phyloP scores from a whole-genome alignment of 2,888 invertebrate genomes.

The Elaeidobius kamerunicus region DNA sequence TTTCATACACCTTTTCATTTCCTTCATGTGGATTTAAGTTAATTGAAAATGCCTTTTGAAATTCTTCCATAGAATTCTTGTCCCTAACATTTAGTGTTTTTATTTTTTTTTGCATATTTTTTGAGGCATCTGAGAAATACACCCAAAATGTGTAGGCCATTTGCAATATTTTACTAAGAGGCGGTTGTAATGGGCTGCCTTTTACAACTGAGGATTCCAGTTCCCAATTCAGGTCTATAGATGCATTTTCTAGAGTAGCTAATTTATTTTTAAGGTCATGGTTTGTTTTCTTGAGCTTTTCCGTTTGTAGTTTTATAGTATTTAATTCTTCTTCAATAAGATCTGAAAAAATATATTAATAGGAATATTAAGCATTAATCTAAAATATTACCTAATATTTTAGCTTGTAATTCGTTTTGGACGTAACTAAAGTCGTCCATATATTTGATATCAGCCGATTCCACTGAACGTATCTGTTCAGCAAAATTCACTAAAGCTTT shows the following conservation, averaged over 20 bases:
- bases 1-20: slow-evolving; percentile 31
- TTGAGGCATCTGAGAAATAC: slow-evolving; percentile 38
- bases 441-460: slow-evolving; percentile 42
- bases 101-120: slow-evolving; percentile 38
- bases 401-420: slow-evolving; percentile 49
- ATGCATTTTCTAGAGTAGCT: slow-evolving; percentile 38
- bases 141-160: slow-evolving; percentile 40
- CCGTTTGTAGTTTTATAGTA: slow-evolving; percentile 8
- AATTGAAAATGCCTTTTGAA: slow-evolving; percentile 40
- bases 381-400: slow-evolving; percentile 46
- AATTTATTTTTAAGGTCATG: slow-evolving; percentile 43
- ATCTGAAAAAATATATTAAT: neutral
- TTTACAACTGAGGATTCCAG: slow-evolving; percentile 37
- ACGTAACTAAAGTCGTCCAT: slow-evolving; percentile 51
- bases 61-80: slow-evolving; percentile 36
- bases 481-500: slow-evolving; percentile 54
- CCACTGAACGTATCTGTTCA: slow-evolving; percentile 53
- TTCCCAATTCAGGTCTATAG: slow-evolving; percentile 43
- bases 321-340: slow-evolving; percentile 44
- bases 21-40: slow-evolving; percentile 33
- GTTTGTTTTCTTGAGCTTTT: slow-evolving; percentile 39
- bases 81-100: slow-evolving; percentile 38
- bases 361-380: too few species aligned
- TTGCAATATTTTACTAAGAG: slow-evolving; percentile 41
- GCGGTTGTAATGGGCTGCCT: slow-evolving; percentile 45